phyloP scores from a whole-genome alignment of 2,888 invertebrate species.

The Chrysolina americana region DNA sequence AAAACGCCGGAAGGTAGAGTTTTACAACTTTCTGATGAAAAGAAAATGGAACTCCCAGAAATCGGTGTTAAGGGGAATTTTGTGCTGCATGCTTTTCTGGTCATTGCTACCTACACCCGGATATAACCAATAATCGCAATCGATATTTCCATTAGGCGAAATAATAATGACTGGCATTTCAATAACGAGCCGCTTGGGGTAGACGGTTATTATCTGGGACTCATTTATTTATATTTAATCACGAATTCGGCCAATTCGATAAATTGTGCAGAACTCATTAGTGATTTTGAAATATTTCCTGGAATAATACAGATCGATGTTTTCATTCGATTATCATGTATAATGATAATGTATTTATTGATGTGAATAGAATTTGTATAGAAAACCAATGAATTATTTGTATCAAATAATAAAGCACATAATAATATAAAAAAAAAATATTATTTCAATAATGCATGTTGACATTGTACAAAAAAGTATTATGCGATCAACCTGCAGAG shows the following conservation, averaged over 20 bases:
- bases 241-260: neutral
- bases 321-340: neutral
- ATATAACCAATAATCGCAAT: neutral
- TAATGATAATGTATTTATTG: too few relatives aligned
- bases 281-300: too few relatives aligned
- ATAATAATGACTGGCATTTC: neutral
- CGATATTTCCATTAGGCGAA: constrained; percentile 1
- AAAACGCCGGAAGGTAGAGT: too few relatives aligned
- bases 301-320: neutral
- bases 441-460: too few relatives aligned
- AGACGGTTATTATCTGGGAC: too few relatives aligned
- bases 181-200: neutral
- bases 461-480: too few relatives aligned
- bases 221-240: neutral
- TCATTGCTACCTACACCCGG: neutral
- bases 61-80: neutral
- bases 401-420: neutral
- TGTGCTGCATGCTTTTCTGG: neutral
- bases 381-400: too few relatives aligned
- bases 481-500: too few relatives aligned
- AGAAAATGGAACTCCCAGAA: neutral
- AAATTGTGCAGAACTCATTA: neutral
- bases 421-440: neutral
- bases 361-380: too few relatives aligned
- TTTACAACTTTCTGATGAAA: too few relatives aligned